These are phyloP conservation scores for Megaustenia siamemsis DNA, from an alignment of 2,888 invertebrate genomes.

Conservation along the genomic window DNA sequence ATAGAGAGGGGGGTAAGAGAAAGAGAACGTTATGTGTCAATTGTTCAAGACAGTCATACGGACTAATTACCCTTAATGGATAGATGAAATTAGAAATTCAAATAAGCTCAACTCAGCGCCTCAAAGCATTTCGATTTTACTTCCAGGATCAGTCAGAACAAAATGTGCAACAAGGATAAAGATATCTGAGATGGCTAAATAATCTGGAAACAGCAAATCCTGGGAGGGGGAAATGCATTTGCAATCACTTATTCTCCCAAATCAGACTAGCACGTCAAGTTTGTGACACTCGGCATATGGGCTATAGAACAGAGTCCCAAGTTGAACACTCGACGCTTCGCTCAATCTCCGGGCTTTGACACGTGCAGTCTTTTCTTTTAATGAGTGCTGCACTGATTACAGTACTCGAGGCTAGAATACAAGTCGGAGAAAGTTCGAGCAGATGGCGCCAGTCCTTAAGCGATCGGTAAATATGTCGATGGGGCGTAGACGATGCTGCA, in stretches of 20 bases:
- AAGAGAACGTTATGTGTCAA: no score
- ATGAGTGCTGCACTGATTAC: neutral
- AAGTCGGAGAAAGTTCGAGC: neutral
- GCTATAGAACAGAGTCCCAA: neutral
- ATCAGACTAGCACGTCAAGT: neutral
- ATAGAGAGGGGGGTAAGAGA: neutral
- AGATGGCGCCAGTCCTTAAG: constrained; percentile 12
- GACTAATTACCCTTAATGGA: no score
- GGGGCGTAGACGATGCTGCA: constrained; percentile 3
- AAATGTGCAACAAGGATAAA: neutral
- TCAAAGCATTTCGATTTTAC: neutral
- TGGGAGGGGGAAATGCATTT: no score
- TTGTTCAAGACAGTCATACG: no score
- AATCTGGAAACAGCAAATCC: constrained; percentile 7
- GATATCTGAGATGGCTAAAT: neutral
- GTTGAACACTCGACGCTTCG: constrained; percentile 9
- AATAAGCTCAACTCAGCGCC: neutral
- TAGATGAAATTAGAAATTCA: no score
- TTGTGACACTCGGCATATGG: neutral
- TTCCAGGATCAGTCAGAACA: neutral
- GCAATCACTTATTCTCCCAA: neutral
- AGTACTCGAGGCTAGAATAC: constrained; percentile 1
- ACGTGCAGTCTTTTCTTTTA: neutral
- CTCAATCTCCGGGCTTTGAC: constrained; percentile 1
- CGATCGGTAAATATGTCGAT: constrained; percentile 24